These are phyloP conservation scores for Chydorus sphaericus DNA, from an alignment of 2,888 invertebrate species.

Conservation along the genomic window DNA sequence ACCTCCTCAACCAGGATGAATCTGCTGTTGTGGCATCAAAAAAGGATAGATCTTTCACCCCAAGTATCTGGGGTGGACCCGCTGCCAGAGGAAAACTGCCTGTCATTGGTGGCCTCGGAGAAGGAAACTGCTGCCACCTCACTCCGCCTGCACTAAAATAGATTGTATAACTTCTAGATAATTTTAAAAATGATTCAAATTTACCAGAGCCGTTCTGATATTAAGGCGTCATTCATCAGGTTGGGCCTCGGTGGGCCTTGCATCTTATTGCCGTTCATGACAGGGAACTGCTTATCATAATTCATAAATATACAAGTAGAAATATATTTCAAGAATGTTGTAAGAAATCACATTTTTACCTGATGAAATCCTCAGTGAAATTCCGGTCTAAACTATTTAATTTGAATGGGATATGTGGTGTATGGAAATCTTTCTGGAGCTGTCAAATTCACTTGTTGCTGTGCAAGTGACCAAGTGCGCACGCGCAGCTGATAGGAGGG, in stretches of 20 bases:
- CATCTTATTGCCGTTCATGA: slow-evolving; percentile 12
- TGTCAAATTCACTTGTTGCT: slow-evolving; percentile 15
- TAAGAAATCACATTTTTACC: too few relatives aligned
- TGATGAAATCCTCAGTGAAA: too few relatives aligned
- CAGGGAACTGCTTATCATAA: too few relatives aligned
- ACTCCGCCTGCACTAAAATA: background rate
- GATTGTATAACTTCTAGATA: background rate
- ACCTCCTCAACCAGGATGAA: slow-evolving; percentile 15
- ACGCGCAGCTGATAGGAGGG: too few relatives aligned
- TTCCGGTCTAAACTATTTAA: too few relatives aligned
- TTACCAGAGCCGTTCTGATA: slow-evolving; percentile 16
- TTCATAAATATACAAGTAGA: too few relatives aligned
- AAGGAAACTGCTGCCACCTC: slow-evolving; percentile 12
- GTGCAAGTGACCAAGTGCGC: background rate
- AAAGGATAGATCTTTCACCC: slow-evolving; percentile 13
- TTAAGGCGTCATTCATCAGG: slow-evolving; percentile 15
- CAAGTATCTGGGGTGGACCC: slow-evolving; percentile 11
- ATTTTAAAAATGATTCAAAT: background rate
- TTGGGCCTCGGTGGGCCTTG: slow-evolving; percentile 8
- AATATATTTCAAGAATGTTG: too few relatives aligned
- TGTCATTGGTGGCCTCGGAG: slow-evolving; percentile 17
- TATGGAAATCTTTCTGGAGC: slow-evolving; percentile 16
- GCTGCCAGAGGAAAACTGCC: slow-evolving; percentile 16
- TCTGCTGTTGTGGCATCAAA: slow-evolving; percentile 14
- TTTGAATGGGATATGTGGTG: too few relatives aligned